A percentile compares a stretch with the other conserved stretches of the same genome.
These are phyloP conservation scores for Nephila pilipes DNA, from an alignment of 1,140 invertebrate species.

Conservation along the genomic window DNA sequence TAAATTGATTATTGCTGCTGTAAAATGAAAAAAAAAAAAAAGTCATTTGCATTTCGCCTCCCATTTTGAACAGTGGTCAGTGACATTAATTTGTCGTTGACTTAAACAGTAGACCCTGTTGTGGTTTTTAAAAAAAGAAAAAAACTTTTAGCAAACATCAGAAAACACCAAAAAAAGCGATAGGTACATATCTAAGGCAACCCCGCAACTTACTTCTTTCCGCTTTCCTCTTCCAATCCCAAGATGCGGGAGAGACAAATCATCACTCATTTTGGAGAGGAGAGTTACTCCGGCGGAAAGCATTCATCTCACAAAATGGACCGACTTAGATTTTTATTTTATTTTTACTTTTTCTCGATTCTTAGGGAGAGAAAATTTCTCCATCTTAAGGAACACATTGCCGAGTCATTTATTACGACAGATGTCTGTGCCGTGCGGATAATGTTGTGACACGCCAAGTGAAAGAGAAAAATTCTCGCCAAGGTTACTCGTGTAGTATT, in stretches of 20 bases:
- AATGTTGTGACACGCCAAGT: conserved; percentile 76
- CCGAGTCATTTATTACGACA: conserved; percentile 76
- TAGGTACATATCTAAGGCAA: neutral
- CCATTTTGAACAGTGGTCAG: no score
- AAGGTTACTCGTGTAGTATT: conserved; percentile 67
- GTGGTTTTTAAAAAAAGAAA: neutral
- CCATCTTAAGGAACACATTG: conserved; percentile 77
- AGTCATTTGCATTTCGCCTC: no score
- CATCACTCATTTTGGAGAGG: conserved; percentile 76
- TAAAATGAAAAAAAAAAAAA: no score
- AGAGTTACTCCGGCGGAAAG: conserved; percentile 74
- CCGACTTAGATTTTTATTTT: conserved; percentile 75
- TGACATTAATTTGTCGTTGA: no score
- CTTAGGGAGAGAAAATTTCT: conserved; percentile 69
- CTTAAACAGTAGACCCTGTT: no score
- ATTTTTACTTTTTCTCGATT: conserved; percentile 65
- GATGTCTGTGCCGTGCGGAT: conserved; percentile 75
- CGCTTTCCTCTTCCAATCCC: conserved; percentile 76
- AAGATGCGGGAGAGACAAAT: conserved; percentile 76
- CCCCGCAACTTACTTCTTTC: conserved; percentile 50
- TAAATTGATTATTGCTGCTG: no score
- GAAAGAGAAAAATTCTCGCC: conserved; percentile 75
- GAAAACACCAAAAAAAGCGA: conserved; percentile 36
- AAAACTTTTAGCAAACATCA: neutral
- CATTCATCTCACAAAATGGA: conserved; percentile 76